Percentiles rank a stretch among this genome's conserved stretches.
Evolutionary conservation across 2,888 invertebrate species (phyloP).

Genomic region (Blomia tropicalis): DNA sequence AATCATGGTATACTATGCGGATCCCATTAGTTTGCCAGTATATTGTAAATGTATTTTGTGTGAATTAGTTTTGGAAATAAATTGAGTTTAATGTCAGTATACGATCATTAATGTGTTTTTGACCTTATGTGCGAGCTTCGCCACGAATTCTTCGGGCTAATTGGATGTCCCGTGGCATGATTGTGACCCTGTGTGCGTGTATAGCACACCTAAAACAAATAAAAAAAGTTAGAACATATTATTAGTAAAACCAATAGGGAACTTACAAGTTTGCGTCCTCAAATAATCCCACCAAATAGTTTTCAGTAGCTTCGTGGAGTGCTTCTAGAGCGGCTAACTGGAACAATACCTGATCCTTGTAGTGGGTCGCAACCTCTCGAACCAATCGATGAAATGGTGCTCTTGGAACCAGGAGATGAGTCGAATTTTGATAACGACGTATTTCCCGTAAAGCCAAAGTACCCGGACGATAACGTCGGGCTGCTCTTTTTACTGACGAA

Average conservation of each 20-base stretch:
- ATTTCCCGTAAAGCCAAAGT: constrained; percentile 4
- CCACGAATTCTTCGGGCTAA: constrained; percentile 3
- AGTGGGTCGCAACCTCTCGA: neutral
- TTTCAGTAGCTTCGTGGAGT: neutral
- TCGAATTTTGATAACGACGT: neutral
- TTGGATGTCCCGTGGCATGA: neutral
- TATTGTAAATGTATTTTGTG: too few relatives aligned
- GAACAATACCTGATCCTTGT: neutral
- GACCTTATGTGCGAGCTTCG: too few relatives aligned
- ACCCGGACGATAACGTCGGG: constrained; percentile 3
- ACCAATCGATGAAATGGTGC: neutral
- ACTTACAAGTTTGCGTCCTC: constrained; percentile 11
- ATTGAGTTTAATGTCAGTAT: too few relatives aligned
- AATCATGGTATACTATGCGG: too few relatives aligned
- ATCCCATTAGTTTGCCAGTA: too few relatives aligned
- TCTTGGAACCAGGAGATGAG: neutral
- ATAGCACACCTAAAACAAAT: neutral
- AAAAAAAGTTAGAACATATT: neutral
- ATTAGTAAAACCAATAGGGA: neutral
- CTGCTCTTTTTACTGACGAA: neutral
- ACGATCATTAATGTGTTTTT: too few relatives aligned
- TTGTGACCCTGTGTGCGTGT: neutral
- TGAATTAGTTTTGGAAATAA: too few relatives aligned
- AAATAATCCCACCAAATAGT: neutral
- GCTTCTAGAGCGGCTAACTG: neutral